Percentiles rank a stretch among this genome's conserved stretches.
Evolutionary conservation across 2,888 invertebrate genomes (phyloP).

Genomic region (Caenorhabditis sp.): DNA sequence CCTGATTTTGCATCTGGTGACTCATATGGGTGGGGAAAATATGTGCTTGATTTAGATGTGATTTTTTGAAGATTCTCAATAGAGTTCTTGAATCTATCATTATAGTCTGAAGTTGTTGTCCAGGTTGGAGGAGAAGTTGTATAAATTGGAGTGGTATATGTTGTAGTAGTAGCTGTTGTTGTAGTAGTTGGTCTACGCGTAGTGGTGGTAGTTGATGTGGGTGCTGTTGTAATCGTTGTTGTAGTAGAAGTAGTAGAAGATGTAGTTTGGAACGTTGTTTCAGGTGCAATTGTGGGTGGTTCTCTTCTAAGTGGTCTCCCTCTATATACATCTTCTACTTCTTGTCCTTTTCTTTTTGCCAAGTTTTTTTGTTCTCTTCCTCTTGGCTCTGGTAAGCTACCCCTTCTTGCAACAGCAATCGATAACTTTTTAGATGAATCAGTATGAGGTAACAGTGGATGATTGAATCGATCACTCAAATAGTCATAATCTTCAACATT

Average conservation of each 20-base stretch:
- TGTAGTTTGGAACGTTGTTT: neutral
- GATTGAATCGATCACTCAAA: slow-evolving; percentile 8
- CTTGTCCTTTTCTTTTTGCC: no score
- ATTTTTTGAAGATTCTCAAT: neutral
- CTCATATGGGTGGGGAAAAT: neutral
- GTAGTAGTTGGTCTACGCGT: neutral
- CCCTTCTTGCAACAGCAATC: neutral
- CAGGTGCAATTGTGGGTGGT: neutral
- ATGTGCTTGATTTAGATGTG: neutral
- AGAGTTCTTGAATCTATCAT: neutral
- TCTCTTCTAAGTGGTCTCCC: neutral
- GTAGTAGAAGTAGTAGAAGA: neutral
- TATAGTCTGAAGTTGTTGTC: neutral
- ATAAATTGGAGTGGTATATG: neutral
- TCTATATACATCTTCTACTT: neutral
- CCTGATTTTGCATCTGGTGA: neutral
- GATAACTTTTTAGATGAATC: neutral
- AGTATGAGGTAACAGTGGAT: neutral
- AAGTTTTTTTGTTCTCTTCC: neutral
- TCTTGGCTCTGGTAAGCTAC: neutral
- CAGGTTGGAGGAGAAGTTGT: neutral
- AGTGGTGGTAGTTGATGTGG: neutral
- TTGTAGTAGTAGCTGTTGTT: neutral
- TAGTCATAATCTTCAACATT: slow-evolving; percentile 19
- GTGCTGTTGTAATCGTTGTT: neutral